Evolutionary conservation across 2,888 invertebrate species (phyloP).

Genomic region (Antheraea assamensis): DNA sequence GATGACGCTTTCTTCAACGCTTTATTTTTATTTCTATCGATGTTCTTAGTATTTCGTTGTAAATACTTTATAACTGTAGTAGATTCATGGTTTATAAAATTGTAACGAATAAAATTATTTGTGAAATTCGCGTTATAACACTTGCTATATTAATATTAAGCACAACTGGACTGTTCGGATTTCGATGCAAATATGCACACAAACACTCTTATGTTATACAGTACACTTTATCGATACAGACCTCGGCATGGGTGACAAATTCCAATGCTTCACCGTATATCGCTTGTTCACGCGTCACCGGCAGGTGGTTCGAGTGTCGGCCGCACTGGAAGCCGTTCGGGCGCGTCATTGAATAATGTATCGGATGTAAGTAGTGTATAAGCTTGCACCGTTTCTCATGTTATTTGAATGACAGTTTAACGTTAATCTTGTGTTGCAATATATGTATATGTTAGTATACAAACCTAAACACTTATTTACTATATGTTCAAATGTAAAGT

Average conservation of each 20-base stretch:
- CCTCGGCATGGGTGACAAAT: background rate
- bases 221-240: background rate
- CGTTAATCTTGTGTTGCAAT: conserved; percentile 1
- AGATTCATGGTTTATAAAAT: no score
- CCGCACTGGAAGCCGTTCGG: conserved; percentile 43
- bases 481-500: background rate
- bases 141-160: no score
- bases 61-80: no score
- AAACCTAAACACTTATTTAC: background rate
- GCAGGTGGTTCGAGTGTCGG: conserved; percentile 52
- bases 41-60: no score
- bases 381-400: conserved; percentile 6
- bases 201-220: background rate
- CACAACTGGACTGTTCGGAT: no score
- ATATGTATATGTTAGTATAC: background rate
- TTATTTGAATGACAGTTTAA: conserved; percentile 1
- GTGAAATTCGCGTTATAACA: no score
- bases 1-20: no score
- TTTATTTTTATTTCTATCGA: no score
- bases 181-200: no score
- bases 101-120: no score
- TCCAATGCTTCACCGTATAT: conserved; percentile 34
- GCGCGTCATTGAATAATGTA: conserved; percentile 66
- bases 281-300: conserved; percentile 37
- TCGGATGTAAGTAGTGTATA: conserved; percentile 25